phyloP scores from a whole-genome alignment of 2,888 invertebrate species.

The Papilio gigon region DNA sequence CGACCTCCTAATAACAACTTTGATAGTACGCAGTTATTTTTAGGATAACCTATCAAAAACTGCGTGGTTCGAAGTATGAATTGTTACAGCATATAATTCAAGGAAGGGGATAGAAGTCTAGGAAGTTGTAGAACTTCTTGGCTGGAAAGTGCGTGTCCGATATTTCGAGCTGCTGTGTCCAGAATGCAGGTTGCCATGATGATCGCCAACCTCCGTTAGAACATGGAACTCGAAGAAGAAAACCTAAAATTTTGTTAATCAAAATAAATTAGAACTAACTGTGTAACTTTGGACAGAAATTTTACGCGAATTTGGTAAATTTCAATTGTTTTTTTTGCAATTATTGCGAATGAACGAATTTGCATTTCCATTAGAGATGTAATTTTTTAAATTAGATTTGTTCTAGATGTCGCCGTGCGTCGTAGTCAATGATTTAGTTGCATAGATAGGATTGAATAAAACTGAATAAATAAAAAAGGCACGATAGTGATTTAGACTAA shows the following conservation, averaged over 20 bases:
- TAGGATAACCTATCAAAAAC: not conserved
- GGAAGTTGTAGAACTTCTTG: too few species aligned
- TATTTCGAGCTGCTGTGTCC: too few species aligned
- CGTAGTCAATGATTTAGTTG: not conserved
- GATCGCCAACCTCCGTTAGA: too few species aligned
- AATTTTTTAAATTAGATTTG: not conserved
- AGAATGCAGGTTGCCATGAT: too few species aligned
- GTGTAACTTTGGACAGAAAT: not conserved
- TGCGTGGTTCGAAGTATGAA: too few species aligned
- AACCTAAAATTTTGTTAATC: too few species aligned
- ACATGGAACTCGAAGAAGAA: too few species aligned
- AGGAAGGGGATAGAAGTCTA: too few species aligned
- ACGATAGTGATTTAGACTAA: not conserved
- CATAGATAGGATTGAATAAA: not conserved
- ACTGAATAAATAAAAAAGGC: not conserved
- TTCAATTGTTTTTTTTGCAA: not conserved
- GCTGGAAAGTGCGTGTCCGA: too few species aligned
- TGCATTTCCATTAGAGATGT: constrained; percentile 14
- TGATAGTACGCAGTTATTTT: not conserved
- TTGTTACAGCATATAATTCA: too few species aligned
- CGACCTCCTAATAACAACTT: not conserved
- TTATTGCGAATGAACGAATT: not conserved
- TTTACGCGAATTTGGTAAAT: not conserved
- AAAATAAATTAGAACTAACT: not conserved
- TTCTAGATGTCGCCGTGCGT: not conserved